These are phyloP conservation scores for Simalia tracyae DNA, from an alignment of 2,797 vertebrate species.

Conservation along the genomic window DNA sequence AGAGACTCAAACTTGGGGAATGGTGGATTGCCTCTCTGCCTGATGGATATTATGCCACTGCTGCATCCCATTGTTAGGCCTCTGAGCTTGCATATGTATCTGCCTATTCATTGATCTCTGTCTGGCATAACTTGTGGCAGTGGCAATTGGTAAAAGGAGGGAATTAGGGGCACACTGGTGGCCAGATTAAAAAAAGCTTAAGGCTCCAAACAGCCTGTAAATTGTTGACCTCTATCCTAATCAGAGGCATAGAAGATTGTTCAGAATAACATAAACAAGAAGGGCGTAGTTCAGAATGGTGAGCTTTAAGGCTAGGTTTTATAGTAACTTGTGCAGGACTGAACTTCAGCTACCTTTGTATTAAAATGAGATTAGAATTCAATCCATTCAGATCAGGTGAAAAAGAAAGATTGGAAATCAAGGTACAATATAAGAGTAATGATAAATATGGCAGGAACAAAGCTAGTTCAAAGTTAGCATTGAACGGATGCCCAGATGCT, in stretches of 20 bases:
- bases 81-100: background rate
- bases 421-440: background rate
- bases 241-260: background rate
- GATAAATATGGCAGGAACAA: background rate
- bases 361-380: background rate
- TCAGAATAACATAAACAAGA: background rate
- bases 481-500: background rate
- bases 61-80: background rate
- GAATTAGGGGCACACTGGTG: background rate
- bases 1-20: background rate
- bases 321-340: background rate
- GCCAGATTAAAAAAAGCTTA: background rate
- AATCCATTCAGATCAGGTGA: background rate
- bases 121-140: background rate
- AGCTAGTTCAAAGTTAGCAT: background rate
- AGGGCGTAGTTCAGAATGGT: background rate
- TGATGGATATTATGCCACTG: background rate
- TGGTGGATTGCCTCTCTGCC: background rate
- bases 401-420: background rate
- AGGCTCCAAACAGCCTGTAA: too few species aligned
- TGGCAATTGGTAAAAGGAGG: background rate
- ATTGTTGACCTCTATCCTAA: background rate
- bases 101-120: background rate
- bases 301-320: background rate
- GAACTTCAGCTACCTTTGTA: background rate